phyloP scores from a whole-genome alignment of 2,888 invertebrate species.

The Rhamphomyia laevipes region DNA sequence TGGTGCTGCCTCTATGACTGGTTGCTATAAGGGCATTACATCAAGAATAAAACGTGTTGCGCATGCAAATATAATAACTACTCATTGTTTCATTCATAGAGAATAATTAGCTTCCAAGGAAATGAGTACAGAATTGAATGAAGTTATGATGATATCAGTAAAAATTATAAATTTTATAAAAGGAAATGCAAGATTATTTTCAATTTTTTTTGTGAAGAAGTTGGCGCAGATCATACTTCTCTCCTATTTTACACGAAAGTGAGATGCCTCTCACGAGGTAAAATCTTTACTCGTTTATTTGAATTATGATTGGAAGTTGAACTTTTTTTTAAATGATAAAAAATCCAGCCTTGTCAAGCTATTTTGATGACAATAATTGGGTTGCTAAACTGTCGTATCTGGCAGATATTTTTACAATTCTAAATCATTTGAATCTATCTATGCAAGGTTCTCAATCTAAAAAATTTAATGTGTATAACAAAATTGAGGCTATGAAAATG shows the following conservation, averaged over 20 bases:
- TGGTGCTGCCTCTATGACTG: constrained; percentile 3
- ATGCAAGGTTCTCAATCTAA: constrained; percentile 1
- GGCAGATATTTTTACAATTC: constrained; percentile 1
- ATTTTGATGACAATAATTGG: constrained; percentile 1
- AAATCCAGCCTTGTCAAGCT: background rate
- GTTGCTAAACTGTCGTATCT: background rate
- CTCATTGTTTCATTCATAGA: constrained; percentile 2
- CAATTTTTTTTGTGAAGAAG: constrained; percentile 4
- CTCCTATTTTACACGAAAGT: constrained; percentile 1
- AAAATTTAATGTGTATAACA: background rate
- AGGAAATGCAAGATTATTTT: constrained; percentile 4
- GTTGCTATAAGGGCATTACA: background rate
- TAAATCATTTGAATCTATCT: constrained; percentile 1
- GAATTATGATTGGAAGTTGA: background rate
- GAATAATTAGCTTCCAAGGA: constrained; percentile 1
- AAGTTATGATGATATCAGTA: constrained; percentile 2
- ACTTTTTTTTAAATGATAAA: background rate
- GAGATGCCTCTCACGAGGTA: background rate
- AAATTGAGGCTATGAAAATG: constrained; percentile 1
- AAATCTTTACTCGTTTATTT: constrained; percentile 1
- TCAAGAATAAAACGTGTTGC: constrained; percentile 3
- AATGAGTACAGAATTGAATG: constrained; percentile 4
- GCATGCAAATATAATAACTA: constrained; percentile 3
- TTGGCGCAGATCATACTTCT: constrained; percentile 3
- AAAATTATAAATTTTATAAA: constrained; percentile 6